Evolutionary conservation across 2,797 vertebrate genomes (phyloP), one percentile per base, ranked within the genome.

Genomic region (Myoxocephalus aenaeus): DNA sequence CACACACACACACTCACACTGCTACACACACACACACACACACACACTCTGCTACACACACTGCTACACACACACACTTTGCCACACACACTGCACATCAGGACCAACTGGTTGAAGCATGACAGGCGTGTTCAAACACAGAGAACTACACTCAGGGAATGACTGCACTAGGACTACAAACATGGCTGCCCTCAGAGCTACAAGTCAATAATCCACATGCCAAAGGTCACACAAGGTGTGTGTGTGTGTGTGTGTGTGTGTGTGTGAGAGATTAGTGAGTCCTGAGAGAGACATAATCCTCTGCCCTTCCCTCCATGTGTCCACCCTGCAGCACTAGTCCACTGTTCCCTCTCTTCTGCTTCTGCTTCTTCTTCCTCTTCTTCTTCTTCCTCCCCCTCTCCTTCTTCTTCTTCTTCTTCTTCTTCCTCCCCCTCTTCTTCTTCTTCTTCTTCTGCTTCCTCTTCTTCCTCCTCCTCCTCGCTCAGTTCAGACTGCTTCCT

Each of bases 141-240:
- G 36, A 27, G 36, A 6, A 15, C 42, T 44, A 5, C 42, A 15
- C 40, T 42, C 40, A 42, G 34, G 34, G 34, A 34, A 34, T 8
- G 34, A 48, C 36, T 38, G 17, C 17, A 48, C 46, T 32, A 36
- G 25, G 48, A 89, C 85, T 82, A 67, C 80, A 87, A 87, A 87
- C 63, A 91, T 86, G 82, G 87, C 83, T 64, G 4, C 86, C 29
- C 70, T 44, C 71, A 74, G 29, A 80, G 56, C 71, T 78, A 65
- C 81, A 83, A 81, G 89, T 87, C 90, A 90, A 83, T 86, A 84
- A 90, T 89, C 84, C 79, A 86, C 72, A 79, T 62, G 73, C 76
- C 88, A 90, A 90, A 89, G 82, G 89, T 90, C 80, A 61, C 11
- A 82, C 70, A 78, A 79, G 73, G 70, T 36, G 66, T 57, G 75